Evolutionary conservation across 1,140 invertebrate genomes (phyloP).

Genomic region (Calliphora vicina): DNA sequence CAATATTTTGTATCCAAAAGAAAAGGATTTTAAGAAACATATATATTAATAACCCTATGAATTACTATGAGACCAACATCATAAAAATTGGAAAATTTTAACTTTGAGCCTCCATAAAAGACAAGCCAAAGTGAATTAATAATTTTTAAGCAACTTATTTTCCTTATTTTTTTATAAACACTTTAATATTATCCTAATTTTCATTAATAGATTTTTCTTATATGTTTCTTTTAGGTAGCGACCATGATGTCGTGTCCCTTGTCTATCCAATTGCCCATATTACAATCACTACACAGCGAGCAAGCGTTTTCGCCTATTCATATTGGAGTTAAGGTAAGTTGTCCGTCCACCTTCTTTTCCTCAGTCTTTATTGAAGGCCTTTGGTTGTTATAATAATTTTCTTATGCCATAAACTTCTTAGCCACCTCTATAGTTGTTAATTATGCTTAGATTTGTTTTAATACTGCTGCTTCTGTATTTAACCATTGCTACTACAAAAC

Average conservation of each 20-base stretch:
- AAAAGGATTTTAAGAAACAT: no score
- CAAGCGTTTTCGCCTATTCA: slow-evolving; percentile 66
- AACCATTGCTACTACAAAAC: no score
- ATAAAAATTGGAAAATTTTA: no score
- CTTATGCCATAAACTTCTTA: background rate
- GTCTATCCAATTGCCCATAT: slow-evolving; percentile 68
- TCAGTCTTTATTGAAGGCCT: background rate
- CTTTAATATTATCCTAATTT: background rate
- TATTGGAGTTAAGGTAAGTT: slow-evolving; percentile 70
- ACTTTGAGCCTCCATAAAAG: no score
- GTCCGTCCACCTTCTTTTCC: background rate
- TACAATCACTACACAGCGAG: slow-evolving; percentile 68
- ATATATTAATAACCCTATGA: no score
- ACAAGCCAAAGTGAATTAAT: no score
- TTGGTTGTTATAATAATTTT: background rate
- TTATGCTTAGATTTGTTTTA: background rate
- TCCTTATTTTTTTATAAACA: no score
- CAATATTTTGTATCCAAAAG: no score
- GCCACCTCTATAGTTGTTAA: no score
- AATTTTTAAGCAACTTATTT: no score
- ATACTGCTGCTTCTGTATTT: background rate
- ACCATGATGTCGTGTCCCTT: slow-evolving; percentile 73
- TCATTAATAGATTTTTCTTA: slow-evolving; percentile 36
- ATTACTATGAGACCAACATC: no score
- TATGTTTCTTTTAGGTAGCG: slow-evolving; percentile 65